These are phyloP conservation scores for Odontothrips loti DNA, from an alignment of 2,888 invertebrate genomes.

Conservation along the genomic window DNA sequence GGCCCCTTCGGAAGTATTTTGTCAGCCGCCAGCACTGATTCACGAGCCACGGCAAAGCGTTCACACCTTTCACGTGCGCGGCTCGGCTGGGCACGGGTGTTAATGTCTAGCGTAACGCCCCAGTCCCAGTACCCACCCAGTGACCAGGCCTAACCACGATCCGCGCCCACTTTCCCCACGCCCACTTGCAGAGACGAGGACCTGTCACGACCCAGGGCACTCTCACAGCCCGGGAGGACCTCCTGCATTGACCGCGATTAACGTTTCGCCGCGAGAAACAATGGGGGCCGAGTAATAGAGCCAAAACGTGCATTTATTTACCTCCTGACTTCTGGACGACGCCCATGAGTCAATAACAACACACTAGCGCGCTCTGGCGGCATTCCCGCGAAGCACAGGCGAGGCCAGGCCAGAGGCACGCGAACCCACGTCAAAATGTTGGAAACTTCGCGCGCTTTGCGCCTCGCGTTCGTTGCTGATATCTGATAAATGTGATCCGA, in stretches of 20 bases:
- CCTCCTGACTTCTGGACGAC: background rate
- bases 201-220: too few species aligned
- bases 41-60: background rate
- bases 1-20: background rate
- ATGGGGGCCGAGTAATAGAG: too few species aligned
- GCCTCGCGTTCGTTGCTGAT: too few species aligned
- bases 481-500: too few species aligned
- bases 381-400: background rate
- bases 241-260: too few species aligned
- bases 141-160: background rate
- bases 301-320: background rate
- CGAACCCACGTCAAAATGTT: background rate
- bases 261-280: too few species aligned
- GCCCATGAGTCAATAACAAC: slow-evolving; percentile 21
- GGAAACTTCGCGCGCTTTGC: background rate
- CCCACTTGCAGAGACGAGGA: background rate
- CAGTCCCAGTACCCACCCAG: background rate
- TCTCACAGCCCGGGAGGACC: too few species aligned
- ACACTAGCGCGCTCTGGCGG: background rate
- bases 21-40: background rate
- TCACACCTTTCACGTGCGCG: background rate
- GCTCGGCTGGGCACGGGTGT: background rate
- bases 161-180: background rate
- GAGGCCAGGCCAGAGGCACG: background rate
- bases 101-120: background rate